Base-by-base conservation (phyloP, 2,888 invertebrate genomes). In the Lingula anatina region DNA sequence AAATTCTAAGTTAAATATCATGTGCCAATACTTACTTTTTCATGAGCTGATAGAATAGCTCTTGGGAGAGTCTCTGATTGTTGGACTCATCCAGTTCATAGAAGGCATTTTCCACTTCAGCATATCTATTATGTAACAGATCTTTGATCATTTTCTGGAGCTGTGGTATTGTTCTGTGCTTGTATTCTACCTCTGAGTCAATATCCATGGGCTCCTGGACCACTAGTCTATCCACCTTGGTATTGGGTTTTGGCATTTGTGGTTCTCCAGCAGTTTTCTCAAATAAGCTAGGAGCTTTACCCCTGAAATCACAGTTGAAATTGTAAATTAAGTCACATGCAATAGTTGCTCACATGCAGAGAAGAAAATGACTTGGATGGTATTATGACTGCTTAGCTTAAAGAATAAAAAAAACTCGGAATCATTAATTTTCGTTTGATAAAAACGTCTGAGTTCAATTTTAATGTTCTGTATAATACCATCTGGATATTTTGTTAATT, bases 1-100 rank as follows among this genome's bases (percentile, higher is more conserved):
- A 31, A 31, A 31, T 31, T 31, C 15, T 31, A 31, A 31, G 31
- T 31, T 31, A 31, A 31, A 31, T 68, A 65, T 9, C 31, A 31
- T 24, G 26, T 23, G 7, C 27, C 24, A 24, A 37, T 35, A 36
- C 56, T 50, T 54, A 73, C 75, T 59, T 63, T 53, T 61, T 66
- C 5, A 75, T 56, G 2, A 75, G 64, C 36, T 69, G 65, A 56
- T 59, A 74, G 70, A 76, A 71, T 56, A 63, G 65, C 54, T 76
- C 76, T 49, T 73, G 74, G 20, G 71, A 65, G 41, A 76, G 51
- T 27, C 73, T 56, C 38, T 66, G 59, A 1, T 69, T 66, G 54
- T 75, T 76, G n/a, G 58, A 57, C 49, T 69, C 72, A 51, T 76
- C 75, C 41, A 75, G 44, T 24, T 73, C 70, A 31, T 65, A 59